A percentile compares a stretch with the other conserved stretches of the same genome.
These are phyloP conservation scores for Kryptolebias ocellatus DNA, from an alignment of 2,797 vertebrate genomes.

Conservation along the genomic window DNA sequence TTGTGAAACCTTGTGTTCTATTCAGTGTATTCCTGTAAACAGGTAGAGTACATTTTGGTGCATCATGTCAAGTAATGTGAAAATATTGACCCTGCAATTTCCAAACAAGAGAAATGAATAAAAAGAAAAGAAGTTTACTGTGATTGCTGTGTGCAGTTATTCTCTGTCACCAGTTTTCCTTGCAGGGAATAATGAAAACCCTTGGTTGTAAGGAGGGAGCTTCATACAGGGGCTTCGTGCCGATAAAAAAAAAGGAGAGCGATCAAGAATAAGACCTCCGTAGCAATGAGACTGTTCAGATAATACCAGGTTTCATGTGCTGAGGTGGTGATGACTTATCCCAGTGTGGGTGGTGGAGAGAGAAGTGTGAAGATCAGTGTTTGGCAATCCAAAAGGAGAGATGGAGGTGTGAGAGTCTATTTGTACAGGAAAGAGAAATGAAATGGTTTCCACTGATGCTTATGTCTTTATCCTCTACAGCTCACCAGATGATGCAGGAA, in stretches of 20 bases:
- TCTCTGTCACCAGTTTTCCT: conserved; percentile 17
- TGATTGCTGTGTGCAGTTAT: conserved; percentile 48
- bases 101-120: conserved; percentile 89
- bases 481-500: too few relatives aligned
- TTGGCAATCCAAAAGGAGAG: conserved; percentile 7
- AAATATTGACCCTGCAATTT: conserved; percentile 93
- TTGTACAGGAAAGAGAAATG: conserved; percentile 12
- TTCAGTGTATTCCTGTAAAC: conserved; percentile 96
- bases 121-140: conserved; percentile 85
- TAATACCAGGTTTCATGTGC: conserved; percentile 48
- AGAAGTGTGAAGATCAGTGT: conserved; percentile 39
- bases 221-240: conserved; percentile 23
- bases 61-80: conserved; percentile 96
- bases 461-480: neutral
- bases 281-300: conserved; percentile 42
- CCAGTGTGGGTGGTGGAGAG: conserved; percentile 54
- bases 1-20: conserved; percentile 96
- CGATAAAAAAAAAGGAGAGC: conserved; percentile 28
- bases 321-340: conserved; percentile 60
- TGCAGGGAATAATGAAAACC: conserved; percentile 6
- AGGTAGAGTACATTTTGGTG: conserved; percentile 92
- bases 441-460: conserved; percentile 9
- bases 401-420: conserved; percentile 24
- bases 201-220: conserved; percentile 20
- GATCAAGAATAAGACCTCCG: conserved; percentile 48